A percentile compares a stretch with the other conserved stretches of the same genome.
Conservation (phyloP, 2,888 invertebrate species). For the Sesia apiformis region DNA sequence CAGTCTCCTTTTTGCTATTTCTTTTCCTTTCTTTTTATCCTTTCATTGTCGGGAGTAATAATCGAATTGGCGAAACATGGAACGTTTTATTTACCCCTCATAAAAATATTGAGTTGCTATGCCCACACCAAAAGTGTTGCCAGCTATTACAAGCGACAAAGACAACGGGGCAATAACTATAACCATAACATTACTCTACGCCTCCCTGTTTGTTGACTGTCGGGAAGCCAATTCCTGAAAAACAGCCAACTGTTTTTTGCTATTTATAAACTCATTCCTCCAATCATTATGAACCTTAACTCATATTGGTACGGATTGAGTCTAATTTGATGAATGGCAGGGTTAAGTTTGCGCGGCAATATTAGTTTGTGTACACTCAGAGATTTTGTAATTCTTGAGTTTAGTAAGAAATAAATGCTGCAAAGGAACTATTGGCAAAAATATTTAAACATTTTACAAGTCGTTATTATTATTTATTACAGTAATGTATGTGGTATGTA, state of each 20-base stretch:
- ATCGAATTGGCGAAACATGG: slow-evolving; percentile 7
- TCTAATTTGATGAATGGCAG: neutral
- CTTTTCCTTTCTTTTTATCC: neutral
- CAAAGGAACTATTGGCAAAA: neutral
- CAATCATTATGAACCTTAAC: neutral
- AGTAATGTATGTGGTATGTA: no score
- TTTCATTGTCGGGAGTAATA: slow-evolving; percentile 1
- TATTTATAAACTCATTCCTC: slow-evolving; percentile 3
- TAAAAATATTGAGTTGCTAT: slow-evolving; percentile 27
- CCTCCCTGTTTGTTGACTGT: slow-evolving; percentile 35
- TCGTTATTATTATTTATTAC: no score
- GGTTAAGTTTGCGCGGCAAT: neutral
- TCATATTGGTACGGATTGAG: neutral
- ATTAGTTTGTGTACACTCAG: slow-evolving; percentile 12
- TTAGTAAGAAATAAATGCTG: slow-evolving; percentile 10
- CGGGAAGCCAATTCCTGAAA: slow-evolving; percentile 33
- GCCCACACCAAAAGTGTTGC: slow-evolving; percentile 35
- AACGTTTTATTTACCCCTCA: slow-evolving; percentile 16
- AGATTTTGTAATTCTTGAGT: slow-evolving; percentile 19
- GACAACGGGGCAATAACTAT: slow-evolving; percentile 50
- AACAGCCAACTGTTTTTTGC: slow-evolving; percentile 9
- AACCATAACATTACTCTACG: slow-evolving; percentile 55
- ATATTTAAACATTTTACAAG: slow-evolving; percentile 3
- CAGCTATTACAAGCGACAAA: slow-evolving; percentile 43
- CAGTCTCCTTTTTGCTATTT: neutral